Percentiles rank a stretch among this genome's conserved stretches.
Conservation (phyloP, 2,888 invertebrate genomes). For the Deroplatys truncata region DNA sequence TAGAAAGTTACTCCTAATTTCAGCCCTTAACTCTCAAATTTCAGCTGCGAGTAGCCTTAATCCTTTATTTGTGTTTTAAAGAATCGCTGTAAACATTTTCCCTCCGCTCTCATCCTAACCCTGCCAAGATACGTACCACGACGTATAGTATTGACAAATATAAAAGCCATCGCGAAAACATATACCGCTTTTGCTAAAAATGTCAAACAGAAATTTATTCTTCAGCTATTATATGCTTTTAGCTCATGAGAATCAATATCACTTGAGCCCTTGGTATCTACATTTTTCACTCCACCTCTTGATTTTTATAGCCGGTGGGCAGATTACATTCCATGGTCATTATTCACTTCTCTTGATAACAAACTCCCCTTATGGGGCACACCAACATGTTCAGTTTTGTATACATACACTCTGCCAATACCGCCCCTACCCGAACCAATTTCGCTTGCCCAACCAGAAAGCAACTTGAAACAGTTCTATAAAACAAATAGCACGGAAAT, state of each 20-base stretch:
- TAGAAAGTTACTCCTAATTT: too few species aligned
- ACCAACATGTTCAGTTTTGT: neutral
- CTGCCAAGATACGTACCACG: too few species aligned
- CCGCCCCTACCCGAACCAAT: neutral
- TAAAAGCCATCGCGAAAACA: too few species aligned
- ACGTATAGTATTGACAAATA: too few species aligned
- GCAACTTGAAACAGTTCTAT: neutral
- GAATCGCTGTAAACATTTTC: too few species aligned
- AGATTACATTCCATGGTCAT: neutral
- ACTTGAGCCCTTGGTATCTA: neutral
- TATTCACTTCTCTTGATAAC: neutral
- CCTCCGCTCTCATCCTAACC: too few species aligned
- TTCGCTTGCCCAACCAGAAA: neutral
- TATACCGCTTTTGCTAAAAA: too few species aligned
- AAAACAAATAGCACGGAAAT: neutral
- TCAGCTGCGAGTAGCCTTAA: too few species aligned
- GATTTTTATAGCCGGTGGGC: neutral
- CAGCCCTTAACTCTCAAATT: too few species aligned
- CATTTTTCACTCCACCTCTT: neutral
- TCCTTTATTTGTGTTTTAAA: too few species aligned
- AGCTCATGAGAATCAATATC: neutral
- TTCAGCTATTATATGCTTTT: too few species aligned
- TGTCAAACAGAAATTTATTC: too few species aligned
- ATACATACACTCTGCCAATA: neutral
- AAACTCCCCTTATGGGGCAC: neutral